A percentile compares a stretch with the other conserved stretches of the same genome.
These are phyloP conservation scores for Anguilla anguilla DNA, from an alignment of 2,797 vertebrate genomes.

Conservation along the genomic window DNA sequence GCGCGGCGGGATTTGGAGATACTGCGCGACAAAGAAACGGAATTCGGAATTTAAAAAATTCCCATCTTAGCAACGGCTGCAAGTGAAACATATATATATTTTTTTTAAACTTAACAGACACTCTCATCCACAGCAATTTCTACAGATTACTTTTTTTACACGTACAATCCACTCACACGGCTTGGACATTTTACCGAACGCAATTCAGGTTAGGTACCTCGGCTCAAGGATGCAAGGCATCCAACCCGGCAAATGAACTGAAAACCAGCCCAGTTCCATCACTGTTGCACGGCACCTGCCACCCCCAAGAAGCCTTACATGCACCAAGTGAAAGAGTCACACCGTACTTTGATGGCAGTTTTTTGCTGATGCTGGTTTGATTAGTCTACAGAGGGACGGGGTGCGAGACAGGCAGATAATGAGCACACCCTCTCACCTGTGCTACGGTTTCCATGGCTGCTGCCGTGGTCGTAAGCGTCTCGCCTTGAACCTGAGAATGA, in stretches of 20 bases:
- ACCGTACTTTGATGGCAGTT: neutral
- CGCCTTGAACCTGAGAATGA: slow-evolving; percentile 62
- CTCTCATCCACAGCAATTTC: neutral
- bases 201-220: too few species aligned
- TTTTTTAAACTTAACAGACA: neutral
- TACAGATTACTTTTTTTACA: neutral
- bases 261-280: too few species aligned
- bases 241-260: too few species aligned
- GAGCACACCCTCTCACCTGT: slow-evolving; percentile 68
- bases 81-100: neutral
- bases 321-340: neutral
- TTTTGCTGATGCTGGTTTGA: neutral
- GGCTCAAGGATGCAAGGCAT: too few species aligned
- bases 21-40: neutral
- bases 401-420: neutral
- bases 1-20: neutral
- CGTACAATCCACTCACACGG: neutral
- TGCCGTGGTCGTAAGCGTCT: slow-evolving; percentile 79
- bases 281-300: neutral
- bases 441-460: slow-evolving; percentile 72
- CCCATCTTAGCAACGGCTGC: too few species aligned
- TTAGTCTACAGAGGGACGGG: neutral
- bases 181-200: neutral
- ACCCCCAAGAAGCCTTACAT: neutral
- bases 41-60: neutral